Conservation (phyloP, 2,113 vertebrate genomes). For the Dunckerocampus dactyliophorus region DNA sequence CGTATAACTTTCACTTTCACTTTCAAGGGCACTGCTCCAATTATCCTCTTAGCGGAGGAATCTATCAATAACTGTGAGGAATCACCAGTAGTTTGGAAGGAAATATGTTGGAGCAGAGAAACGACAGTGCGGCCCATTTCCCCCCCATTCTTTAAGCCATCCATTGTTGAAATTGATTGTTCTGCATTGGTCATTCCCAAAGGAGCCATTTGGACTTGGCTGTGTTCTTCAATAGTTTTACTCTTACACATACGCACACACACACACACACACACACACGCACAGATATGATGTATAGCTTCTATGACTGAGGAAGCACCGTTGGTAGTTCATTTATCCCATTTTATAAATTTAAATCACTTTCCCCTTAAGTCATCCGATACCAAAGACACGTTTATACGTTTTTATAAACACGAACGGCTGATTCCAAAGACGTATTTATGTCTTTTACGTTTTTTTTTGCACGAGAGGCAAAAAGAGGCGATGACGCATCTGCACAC, state of each 20-base stretch:
- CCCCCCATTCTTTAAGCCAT: slow-evolving; percentile 42
- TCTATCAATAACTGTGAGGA: slow-evolving; percentile 39
- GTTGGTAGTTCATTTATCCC: slow-evolving; percentile 32
- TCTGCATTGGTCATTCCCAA: slow-evolving; percentile 59
- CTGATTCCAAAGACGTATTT: too few relatives aligned
- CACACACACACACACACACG: slow-evolving; percentile 16
- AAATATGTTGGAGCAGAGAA: slow-evolving; percentile 30
- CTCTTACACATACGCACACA: background rate
- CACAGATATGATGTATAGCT: slow-evolving; percentile 41
- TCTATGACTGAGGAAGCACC: slow-evolving; percentile 29
- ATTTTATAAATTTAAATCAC: slow-evolving; percentile 24
- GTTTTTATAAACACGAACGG: too few relatives aligned
- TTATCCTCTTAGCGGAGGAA: slow-evolving; percentile 40
- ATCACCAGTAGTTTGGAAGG: slow-evolving; percentile 39
- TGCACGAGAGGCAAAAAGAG: too few relatives aligned
- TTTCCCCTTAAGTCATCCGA: too few relatives aligned
- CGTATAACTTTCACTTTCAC: background rate
- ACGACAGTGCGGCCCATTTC: slow-evolving; percentile 24
- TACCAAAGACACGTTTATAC: too few relatives aligned
- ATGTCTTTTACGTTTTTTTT: too few relatives aligned
- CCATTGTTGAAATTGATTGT: slow-evolving; percentile 65
- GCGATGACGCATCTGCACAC: too few relatives aligned
- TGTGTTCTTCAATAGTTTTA: slow-evolving; percentile 20
- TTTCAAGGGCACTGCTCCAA: slow-evolving; percentile 25
- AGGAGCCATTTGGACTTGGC: slow-evolving; percentile 64